phyloP scores from a whole-genome alignment of 2,797 vertebrate species.

The Diceros bicornis region DNA sequence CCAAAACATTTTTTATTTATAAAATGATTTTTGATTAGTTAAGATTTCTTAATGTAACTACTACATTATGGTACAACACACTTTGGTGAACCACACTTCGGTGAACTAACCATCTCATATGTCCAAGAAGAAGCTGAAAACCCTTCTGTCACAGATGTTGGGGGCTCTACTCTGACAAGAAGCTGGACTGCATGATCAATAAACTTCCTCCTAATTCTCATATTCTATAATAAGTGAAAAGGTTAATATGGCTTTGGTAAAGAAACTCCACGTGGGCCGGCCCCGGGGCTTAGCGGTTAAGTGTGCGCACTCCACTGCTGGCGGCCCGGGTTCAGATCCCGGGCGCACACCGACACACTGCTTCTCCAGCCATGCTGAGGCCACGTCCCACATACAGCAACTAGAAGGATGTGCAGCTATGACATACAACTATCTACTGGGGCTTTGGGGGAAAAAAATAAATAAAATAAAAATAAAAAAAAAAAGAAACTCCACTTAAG shows the following conservation, averaged over 20 bases:
- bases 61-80: background rate
- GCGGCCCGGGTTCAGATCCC: too few relatives aligned
- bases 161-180: conserved; percentile 20
- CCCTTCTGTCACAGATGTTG: background rate
- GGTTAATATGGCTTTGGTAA: conserved; percentile 45
- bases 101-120: conserved; percentile 33
- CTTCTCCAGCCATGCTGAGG: too few relatives aligned
- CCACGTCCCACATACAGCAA: too few relatives aligned
- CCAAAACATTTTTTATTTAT: conserved; percentile 36
- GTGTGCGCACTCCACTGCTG: too few relatives aligned
- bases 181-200: background rate
- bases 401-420: too few relatives aligned
- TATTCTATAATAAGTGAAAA: conserved; percentile 36
- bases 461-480: background rate
- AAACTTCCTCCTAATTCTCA: conserved; percentile 59
- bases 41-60: conserved; percentile 33
- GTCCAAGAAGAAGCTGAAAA: conserved; percentile 49
- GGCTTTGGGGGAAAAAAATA: too few relatives aligned
- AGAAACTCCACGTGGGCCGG: conserved; percentile 12
- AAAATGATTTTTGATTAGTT: conserved; percentile 37
- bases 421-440: too few relatives aligned
- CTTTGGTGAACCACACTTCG: background rate
- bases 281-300: too few relatives aligned
- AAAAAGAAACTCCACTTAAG: conserved; percentile 46
- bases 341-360: too few relatives aligned